phyloP scores from a whole-genome alignment of 2,888 invertebrate species.

The Napeogenes inachia region DNA sequence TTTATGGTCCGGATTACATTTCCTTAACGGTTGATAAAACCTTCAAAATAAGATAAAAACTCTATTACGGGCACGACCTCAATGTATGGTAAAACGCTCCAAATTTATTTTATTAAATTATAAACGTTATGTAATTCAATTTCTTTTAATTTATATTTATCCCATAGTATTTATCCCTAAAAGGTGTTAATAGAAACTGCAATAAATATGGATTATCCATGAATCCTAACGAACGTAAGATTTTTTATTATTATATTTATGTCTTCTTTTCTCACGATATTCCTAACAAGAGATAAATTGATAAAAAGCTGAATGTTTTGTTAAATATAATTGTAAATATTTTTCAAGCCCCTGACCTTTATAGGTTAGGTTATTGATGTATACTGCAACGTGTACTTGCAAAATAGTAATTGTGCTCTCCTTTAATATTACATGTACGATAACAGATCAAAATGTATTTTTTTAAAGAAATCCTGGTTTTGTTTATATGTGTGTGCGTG shows the following conservation, averaged over 20 bases:
- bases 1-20: not conserved
- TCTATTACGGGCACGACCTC: not conserved
- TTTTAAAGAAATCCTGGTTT: not conserved
- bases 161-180: not conserved
- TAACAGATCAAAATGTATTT: not conserved
- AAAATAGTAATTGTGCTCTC: slow-evolving; percentile 13
- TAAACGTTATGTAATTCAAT: too few relatives aligned
- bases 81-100: too few relatives aligned
- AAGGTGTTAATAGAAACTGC: not conserved
- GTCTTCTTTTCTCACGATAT: slow-evolving; percentile 1
- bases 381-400: slow-evolving; percentile 20
- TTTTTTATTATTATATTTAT: not conserved
- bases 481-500: not conserved
- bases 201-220: not conserved
- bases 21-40: not conserved
- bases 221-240: not conserved
- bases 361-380: slow-evolving; percentile 32
- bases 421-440: not conserved
- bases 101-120: too few relatives aligned
- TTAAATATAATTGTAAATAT: slow-evolving; percentile 17
- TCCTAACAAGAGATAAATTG: not conserved
- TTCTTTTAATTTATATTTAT: not conserved
- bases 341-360: slow-evolving; percentile 32
- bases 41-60: not conserved
- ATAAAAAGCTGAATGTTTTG: slow-evolving; percentile 5